phyloP scores from a whole-genome alignment of 2,888 invertebrate genomes.

The Parochlus steinenii region DNA sequence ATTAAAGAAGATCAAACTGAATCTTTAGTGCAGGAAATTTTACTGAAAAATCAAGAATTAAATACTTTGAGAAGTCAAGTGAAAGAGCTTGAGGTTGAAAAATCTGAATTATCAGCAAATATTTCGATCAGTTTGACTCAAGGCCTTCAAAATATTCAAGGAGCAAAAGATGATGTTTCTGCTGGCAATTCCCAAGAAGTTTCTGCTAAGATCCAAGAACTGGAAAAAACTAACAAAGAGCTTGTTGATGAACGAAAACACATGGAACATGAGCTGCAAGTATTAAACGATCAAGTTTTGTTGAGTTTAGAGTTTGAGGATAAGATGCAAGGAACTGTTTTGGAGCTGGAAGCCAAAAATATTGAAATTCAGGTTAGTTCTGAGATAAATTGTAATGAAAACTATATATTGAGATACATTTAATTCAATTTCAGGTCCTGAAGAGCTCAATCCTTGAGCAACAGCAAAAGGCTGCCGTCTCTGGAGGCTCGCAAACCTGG shows the following conservation, averaged over 20 bases:
- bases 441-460: conserved; percentile 1
- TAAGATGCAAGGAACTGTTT: conserved; percentile 22
- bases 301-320: conserved; percentile 25
- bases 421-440: not conserved
- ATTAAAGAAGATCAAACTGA: conserved; percentile 29
- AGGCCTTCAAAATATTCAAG: not conserved
- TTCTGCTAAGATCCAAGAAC: conserved; percentile 15
- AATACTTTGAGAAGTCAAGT: conserved; percentile 28
- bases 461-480: conserved; percentile 14
- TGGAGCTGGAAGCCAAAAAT: conserved; percentile 27
- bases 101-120: conserved; percentile 27
- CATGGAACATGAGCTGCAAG: conserved; percentile 27
- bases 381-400: conserved; percentile 7
- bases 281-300: conserved; percentile 28
- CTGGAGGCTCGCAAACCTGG: conserved; percentile 10
- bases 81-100: conserved; percentile 29
- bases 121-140: conserved; percentile 14
- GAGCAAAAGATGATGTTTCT: not conserved
- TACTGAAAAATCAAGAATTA: conserved; percentile 28
- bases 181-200: conserved; percentile 2
- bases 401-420: not conserved
- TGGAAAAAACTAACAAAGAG: conserved; percentile 19
- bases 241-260: conserved; percentile 22
- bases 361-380: conserved; percentile 23
- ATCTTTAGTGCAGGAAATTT: conserved; percentile 26